phyloP scores from a whole-genome alignment of 1,140 invertebrate genomes.

The Cherax destructor region DNA sequence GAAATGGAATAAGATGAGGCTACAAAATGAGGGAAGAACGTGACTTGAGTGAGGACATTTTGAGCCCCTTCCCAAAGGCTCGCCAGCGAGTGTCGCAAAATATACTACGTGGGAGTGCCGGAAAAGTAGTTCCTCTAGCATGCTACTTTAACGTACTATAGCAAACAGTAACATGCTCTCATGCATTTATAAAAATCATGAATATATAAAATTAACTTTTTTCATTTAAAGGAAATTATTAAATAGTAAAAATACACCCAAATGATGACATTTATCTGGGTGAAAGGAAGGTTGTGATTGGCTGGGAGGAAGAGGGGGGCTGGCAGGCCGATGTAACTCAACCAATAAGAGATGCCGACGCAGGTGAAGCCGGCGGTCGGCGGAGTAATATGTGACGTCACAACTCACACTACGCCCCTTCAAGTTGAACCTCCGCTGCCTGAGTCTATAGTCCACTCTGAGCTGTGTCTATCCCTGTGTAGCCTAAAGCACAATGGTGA shows the following conservation, averaged over 20 bases:
- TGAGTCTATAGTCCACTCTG: slow-evolving; percentile 41
- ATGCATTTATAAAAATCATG: not conserved
- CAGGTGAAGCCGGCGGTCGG: not conserved
- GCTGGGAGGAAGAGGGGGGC: not conserved
- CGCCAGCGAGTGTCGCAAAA: slow-evolving; percentile 46
- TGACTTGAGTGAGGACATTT: slow-evolving; percentile 29
- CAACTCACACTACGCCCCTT: slow-evolving; percentile 58
- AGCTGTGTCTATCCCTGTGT: slow-evolving; percentile 37
- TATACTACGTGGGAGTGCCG: slow-evolving; percentile 44
- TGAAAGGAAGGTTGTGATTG: slow-evolving; percentile 13
- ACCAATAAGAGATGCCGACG: slow-evolving; percentile 1
- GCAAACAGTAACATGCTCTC: no score
- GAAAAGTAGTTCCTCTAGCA: slow-evolving; percentile 43
- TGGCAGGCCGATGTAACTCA: not conserved
- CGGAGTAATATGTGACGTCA: slow-evolving; percentile 58
- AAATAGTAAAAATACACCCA: not conserved
- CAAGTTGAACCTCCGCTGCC: slow-evolving; percentile 27
- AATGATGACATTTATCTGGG: slow-evolving; percentile 19
- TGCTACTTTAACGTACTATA: not conserved
- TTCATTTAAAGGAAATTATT: not conserved
- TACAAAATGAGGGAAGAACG: not conserved
- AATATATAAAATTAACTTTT: not conserved
- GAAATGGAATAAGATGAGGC: not conserved
- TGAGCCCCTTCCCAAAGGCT: slow-evolving; percentile 28
- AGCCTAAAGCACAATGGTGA: slow-evolving; percentile 48